Evolutionary conservation across 2,113 vertebrate genomes (phyloP), one percentile per base, ranked within the genome.

Genomic region (Lagenorhynchus albirostris): DNA sequence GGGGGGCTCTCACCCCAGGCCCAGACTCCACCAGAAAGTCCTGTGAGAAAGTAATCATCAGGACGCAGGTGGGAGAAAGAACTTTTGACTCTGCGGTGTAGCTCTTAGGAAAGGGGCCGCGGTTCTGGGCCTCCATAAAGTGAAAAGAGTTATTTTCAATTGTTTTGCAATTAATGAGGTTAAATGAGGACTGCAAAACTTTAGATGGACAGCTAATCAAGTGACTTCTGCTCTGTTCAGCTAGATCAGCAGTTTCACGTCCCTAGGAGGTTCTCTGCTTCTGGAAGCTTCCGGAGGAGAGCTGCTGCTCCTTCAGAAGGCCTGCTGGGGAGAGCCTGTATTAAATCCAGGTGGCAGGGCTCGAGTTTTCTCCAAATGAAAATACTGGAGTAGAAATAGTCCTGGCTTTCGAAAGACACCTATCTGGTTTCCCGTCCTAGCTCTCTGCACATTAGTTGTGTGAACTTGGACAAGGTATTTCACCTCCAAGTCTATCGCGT

Each of bases 151-250:
- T 95, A 65, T 83, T 85, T 79, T 65, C n/a, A 20, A 44, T 90
- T 84, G 18, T 74, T 95, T 94, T 94, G 50, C 33, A 68, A 79
- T 90, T 95, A 58, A 65, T 92, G 85, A 96, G 44, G 73, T 88
- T 95, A 93, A 83, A 68, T n/a, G 41, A 95, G 31, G 13, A 58
- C 62, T 3, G 25, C 73, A 92, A 74, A 44, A 90, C 87, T 94
- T 74, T 58, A 94, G 84, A 71, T 29, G 63, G 55, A 84, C 9
- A 80, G n/a, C 92, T 89, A 86, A 93, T 73, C 68, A 84, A 82
- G 12, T 68, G 38, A 84, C 65, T 93, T 96, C 65, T 5, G 5
- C 26, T 93, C 38, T 87, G 50, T 25, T 71, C 8, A 73, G 55
- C 58, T 83, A 88, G 23, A 55, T 87, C 25, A 88, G 63, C 70